Conservation (phyloP, 2,888 invertebrate species). For the Mechanitis mazaeus region DNA sequence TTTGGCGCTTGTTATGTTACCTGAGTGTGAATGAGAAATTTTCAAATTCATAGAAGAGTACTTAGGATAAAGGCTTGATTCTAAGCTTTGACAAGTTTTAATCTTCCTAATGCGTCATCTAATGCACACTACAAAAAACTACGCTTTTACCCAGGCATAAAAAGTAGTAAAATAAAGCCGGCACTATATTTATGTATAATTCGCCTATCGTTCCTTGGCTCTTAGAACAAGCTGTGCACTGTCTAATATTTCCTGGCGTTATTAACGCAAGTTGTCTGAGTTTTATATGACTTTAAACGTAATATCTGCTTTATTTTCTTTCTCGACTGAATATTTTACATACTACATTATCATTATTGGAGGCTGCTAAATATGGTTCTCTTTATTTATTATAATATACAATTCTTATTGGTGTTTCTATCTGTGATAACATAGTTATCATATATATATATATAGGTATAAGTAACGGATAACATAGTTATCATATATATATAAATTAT, state of each 20-base stretch:
- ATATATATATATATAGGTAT: too few relatives aligned
- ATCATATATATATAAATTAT: too few relatives aligned
- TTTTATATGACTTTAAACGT: conserved; percentile 23
- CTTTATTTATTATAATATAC: too few relatives aligned
- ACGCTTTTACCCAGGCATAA: not conserved
- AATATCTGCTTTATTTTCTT: conserved; percentile 20
- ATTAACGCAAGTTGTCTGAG: conserved; percentile 19
- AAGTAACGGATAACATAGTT: too few relatives aligned
- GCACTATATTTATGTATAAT: conserved; percentile 45
- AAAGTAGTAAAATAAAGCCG: conserved; percentile 22
- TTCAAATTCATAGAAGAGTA: conserved; percentile 24
- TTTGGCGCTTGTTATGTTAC: conserved; percentile 23
- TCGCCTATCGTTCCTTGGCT: conserved; percentile 32
- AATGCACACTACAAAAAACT: conserved; percentile 45
- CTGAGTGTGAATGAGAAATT: conserved; percentile 14
- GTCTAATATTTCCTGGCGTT: conserved; percentile 30
- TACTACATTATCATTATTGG: too few relatives aligned
- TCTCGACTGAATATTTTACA: not conserved
- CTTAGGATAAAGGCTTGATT: conserved; percentile 39
- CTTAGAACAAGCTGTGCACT: conserved; percentile 33
- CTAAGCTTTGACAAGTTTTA: conserved; percentile 70
- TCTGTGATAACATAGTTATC: too few relatives aligned
- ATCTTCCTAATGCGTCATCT: conserved; percentile 71
- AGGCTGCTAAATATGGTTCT: too few relatives aligned
- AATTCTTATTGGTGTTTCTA: too few relatives aligned